Conservation (phyloP, 2,113 vertebrate species). For the Erpornis zantholeuca region DNA sequence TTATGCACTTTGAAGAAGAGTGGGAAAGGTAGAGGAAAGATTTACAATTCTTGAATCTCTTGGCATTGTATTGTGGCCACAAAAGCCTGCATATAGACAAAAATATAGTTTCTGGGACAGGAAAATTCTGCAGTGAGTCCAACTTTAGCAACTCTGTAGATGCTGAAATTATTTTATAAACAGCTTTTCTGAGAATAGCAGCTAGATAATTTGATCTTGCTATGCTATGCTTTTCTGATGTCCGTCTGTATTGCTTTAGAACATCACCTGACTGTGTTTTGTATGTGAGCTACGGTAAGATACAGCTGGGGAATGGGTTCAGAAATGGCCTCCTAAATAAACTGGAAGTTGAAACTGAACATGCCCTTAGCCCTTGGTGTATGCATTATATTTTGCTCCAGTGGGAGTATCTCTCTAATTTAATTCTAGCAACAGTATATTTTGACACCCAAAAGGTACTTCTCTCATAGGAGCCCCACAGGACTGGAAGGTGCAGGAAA, state of each 20-base stretch:
- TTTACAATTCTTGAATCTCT: not conserved
- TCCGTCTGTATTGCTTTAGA: not conserved
- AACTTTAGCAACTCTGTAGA: not conserved
- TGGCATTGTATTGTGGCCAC: not conserved
- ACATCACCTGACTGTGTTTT: not conserved
- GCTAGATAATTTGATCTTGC: not conserved
- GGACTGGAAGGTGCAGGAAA: not conserved
- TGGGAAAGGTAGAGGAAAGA: slow-evolving; percentile 20
- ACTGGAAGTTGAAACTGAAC: not conserved
- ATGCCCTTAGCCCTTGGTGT: not conserved
- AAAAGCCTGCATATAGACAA: not conserved
- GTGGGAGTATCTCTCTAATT: not conserved
- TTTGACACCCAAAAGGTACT: not conserved
- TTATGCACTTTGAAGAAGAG: slow-evolving; percentile 57
- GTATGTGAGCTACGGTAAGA: not conserved
- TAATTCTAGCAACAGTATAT: not conserved
- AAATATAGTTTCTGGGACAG: not conserved
- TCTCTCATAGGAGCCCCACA: not conserved
- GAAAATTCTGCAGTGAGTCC: not conserved
- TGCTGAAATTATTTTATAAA: not conserved
- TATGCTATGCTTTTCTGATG: not conserved
- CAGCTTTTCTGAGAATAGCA: slow-evolving; percentile 13
- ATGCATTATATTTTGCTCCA: not conserved
- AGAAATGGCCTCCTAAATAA: not conserved
- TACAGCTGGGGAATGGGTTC: not conserved